phyloP scores from a whole-genome alignment of 2,113 vertebrate genomes.

The Panthera uncia region DNA sequence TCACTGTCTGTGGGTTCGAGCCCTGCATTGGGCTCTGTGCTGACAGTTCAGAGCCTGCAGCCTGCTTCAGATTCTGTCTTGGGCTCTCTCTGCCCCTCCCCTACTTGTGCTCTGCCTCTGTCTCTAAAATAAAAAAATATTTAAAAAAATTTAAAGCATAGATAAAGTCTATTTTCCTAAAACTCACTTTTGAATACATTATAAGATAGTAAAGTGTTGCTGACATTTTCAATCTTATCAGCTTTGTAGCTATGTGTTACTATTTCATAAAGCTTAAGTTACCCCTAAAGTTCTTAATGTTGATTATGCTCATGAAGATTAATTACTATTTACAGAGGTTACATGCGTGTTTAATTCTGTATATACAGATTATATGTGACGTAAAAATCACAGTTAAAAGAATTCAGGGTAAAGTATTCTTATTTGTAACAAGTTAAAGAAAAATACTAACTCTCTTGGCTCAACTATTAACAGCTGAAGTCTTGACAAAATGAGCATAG shows the following conservation, averaged over 20 bases:
- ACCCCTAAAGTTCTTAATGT: not conserved
- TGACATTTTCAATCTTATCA: not conserved
- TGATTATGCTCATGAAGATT: not conserved
- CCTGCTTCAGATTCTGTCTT: too few species aligned
- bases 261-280: not conserved
- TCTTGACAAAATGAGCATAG: slow-evolving; percentile 9
- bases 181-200: not conserved
- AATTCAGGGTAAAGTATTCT: not conserved
- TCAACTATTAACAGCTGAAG: not conserved
- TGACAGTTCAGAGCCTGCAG: too few species aligned
- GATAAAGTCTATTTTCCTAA: not conserved
- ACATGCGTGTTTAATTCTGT: not conserved
- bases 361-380: not conserved
- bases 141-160: not conserved
- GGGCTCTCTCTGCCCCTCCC: too few species aligned
- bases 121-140: too few species aligned
- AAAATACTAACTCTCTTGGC: not conserved
- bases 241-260: not conserved
- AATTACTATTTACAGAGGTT: not conserved
- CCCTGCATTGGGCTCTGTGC: too few species aligned
- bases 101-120: too few species aligned
- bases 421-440: not conserved
- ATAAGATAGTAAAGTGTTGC: not conserved
- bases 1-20: too few species aligned
- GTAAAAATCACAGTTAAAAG: not conserved